Evolutionary conservation across 2,797 vertebrate genomes (phyloP), one percentile per base, ranked within the genome.

Genomic region (Cossypha caffra): DNA sequence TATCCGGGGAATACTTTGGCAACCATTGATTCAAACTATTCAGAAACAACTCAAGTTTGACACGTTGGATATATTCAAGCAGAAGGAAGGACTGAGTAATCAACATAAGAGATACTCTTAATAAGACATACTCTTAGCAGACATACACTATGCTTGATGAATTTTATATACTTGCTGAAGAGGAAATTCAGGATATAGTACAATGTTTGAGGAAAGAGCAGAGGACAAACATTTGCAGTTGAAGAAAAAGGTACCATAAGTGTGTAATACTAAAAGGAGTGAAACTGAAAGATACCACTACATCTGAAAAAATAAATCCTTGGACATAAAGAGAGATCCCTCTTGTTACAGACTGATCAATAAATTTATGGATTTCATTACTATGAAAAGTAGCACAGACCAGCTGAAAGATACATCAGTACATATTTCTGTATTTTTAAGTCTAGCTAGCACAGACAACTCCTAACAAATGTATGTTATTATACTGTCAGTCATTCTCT

Each of bases 401-500:
- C 25, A 91, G 24, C 43, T 75, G 55, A 96, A 92, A 71, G 51
- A 54, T 55, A 35, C 1, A 1, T 58, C 59, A 45, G n/a, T 67
- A 51, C 19, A 8, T 86, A 67, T 40, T 95, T 92, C 42, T 93
- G 24, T 64, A 57, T 72, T 83, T 84, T 81, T 75, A 5, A 84
- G 47, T 45, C 50, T 88, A 68, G 50, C 37, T 95, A 86, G 19
- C 42, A 93, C 42, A 86, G 62, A 29, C 80, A 67, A 15, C 42
- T 84, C 85, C 90, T 64, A 89, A 79, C 25, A 88, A 93, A 76
- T 55, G 74, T 35, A 91, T 80, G 33, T 48, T 75, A 17, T 87
- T 85, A 90, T 86, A 75, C 88, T 35, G 2, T 88, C 85, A 72
- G 50, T 95, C 95, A 87, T 54, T 83, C 38, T 86, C 26, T 88